These are phyloP conservation scores for Urechis unicinctus DNA, from an alignment of 2,888 invertebrate species.

Conservation along the genomic window DNA sequence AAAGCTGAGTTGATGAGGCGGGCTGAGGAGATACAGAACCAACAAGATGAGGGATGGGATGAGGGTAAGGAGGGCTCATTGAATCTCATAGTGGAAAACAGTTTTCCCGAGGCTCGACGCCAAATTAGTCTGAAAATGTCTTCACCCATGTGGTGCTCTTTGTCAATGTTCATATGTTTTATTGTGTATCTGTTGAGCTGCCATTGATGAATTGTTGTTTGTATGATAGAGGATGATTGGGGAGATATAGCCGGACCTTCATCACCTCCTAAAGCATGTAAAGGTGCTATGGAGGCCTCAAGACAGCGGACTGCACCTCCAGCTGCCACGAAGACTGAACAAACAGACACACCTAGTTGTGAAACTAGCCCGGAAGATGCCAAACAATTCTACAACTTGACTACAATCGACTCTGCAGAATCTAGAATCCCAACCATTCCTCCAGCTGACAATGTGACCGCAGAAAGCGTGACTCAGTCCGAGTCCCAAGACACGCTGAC, in stretches of 20 bases:
- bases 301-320: no score
- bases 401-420: not conserved
- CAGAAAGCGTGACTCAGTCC: not conserved
- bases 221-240: constrained; percentile 8
- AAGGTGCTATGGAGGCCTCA: no score
- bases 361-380: not conserved
- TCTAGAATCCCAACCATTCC: not conserved
- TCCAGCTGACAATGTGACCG: no score
- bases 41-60: constrained; percentile 49
- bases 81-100: no score
- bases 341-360: not conserved
- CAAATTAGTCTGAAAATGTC: no score
- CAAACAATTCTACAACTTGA: no score
- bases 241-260: constrained; percentile 6
- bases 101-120: no score
- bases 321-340: no score
- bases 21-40: constrained; percentile 50
- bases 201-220: not conserved
- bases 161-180: not conserved
- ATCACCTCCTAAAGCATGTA: constrained; percentile 7
- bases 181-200: not conserved
- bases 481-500: not conserved
- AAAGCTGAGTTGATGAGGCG: constrained; percentile 59
- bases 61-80: constrained; percentile 13
- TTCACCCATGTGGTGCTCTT: not conserved